A percentile compares a stretch with the other conserved stretches of the same genome.
Conservation (phyloP, 2,797 vertebrate species). For the Lagorchestes hirsutus region DNA sequence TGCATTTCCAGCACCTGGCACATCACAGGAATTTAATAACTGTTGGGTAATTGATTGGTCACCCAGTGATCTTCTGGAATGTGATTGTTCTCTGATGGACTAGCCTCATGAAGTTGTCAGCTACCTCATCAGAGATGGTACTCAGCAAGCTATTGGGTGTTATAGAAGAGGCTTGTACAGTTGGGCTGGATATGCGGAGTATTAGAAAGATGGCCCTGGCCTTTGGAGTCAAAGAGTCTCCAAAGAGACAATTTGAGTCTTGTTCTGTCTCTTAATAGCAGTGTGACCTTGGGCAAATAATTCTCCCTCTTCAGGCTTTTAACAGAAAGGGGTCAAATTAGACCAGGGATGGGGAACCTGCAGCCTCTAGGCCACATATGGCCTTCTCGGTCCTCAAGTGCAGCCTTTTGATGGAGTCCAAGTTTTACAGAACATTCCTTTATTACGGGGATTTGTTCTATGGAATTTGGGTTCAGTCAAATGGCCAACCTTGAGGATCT, state of each 20-base stretch:
- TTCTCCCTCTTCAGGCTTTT: neutral
- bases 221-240: neutral
- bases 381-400: no score
- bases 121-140: neutral
- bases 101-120: neutral
- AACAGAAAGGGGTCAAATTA: neutral
- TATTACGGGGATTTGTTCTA: no score
- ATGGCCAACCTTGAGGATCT: no score
- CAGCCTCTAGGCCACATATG: no score
- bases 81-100: neutral
- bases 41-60: neutral
- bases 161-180: neutral
- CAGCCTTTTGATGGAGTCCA: no score
- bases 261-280: slow-evolving; percentile 4
- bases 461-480: no score
- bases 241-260: neutral
- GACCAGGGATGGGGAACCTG: neutral
- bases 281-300: slow-evolving; percentile 14
- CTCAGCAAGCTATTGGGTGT: neutral
- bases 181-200: neutral
- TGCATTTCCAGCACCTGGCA: neutral
- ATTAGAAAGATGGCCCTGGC: neutral
- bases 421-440: no score
- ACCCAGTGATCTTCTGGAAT: neutral
- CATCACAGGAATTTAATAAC: neutral